These are phyloP conservation scores for Philopotamus ludificatus DNA, from an alignment of 1,140 invertebrate species.

Conservation along the genomic window DNA sequence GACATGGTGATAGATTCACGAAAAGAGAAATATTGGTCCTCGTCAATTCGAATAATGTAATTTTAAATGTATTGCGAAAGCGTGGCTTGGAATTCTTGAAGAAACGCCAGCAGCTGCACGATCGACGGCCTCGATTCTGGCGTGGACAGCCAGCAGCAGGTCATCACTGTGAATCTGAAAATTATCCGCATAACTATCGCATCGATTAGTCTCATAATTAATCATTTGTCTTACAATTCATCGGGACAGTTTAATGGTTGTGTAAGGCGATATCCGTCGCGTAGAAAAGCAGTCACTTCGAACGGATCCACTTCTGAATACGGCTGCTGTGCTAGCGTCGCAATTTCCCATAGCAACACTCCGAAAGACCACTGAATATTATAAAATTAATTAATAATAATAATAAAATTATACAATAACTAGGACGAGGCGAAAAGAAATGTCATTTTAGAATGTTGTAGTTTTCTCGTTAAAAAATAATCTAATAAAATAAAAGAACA, in stretches of 20 bases:
- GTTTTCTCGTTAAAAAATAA: no score
- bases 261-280: slow-evolving; percentile 82
- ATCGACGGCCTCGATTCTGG: slow-evolving; percentile 80
- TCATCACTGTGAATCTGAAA: slow-evolving; percentile 84
- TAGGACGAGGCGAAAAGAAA: no score
- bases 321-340: slow-evolving; percentile 84
- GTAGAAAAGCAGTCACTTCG: slow-evolving; percentile 83
- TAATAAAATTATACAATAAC: no score
- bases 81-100: slow-evolving; percentile 87
- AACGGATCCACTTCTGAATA: slow-evolving; percentile 89
- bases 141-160: slow-evolving; percentile 82
- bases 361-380: slow-evolving; percentile 86
- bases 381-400: not conserved
- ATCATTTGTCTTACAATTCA: slow-evolving; percentile 79
- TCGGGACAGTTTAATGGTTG: slow-evolving; percentile 94
- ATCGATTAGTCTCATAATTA: no score
- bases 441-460: not conserved
- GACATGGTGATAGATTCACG: no score
- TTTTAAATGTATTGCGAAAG: slow-evolving; percentile 73
- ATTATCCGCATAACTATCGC: no score
- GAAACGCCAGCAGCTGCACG: slow-evolving; percentile 77
- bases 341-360: slow-evolving; percentile 91
- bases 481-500: no score
- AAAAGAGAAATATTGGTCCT: not conserved
- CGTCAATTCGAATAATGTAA: not conserved